These are phyloP conservation scores for Shinisaurus crocodilurus DNA, from an alignment of 2,113 vertebrate species.

Conservation along the genomic window DNA sequence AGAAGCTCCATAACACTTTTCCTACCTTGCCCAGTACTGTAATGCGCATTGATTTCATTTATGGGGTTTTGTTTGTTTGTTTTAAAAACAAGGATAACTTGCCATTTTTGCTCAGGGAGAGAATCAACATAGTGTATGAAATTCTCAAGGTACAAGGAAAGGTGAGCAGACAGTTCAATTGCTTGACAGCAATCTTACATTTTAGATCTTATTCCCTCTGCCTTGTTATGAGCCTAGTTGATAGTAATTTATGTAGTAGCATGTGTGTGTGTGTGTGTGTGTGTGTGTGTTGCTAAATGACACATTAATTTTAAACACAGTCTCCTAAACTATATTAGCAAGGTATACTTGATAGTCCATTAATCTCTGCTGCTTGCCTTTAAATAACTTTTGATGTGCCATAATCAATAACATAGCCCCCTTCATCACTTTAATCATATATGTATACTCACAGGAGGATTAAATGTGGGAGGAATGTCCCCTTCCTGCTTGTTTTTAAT, in stretches of 20 bases:
- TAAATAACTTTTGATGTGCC: neutral
- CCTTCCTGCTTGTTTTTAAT: neutral
- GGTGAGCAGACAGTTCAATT: neutral
- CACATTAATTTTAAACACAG: neutral
- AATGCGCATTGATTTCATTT: neutral
- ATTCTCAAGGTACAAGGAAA: neutral
- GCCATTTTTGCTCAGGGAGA: constrained; percentile 5
- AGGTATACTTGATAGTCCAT: neutral
- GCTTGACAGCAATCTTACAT: neutral
- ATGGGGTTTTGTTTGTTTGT: neutral
- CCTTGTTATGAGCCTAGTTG: neutral
- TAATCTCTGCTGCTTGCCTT: neutral
- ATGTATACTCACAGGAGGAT: neutral
- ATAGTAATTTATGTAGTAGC: neutral
- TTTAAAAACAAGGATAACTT: neutral
- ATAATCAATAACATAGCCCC: neutral
- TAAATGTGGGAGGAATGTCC: neutral
- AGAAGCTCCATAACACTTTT: neutral
- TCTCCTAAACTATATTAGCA: neutral
- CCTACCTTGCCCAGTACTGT: neutral
- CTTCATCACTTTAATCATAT: neutral
- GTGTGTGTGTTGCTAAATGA: neutral
- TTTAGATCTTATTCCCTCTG: neutral
- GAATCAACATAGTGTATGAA: neutral
- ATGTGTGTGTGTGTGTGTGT: neutral